Evolutionary conservation across 2,113 vertebrate species (phyloP).

Genomic region (Tauraco erythrolophus): DNA sequence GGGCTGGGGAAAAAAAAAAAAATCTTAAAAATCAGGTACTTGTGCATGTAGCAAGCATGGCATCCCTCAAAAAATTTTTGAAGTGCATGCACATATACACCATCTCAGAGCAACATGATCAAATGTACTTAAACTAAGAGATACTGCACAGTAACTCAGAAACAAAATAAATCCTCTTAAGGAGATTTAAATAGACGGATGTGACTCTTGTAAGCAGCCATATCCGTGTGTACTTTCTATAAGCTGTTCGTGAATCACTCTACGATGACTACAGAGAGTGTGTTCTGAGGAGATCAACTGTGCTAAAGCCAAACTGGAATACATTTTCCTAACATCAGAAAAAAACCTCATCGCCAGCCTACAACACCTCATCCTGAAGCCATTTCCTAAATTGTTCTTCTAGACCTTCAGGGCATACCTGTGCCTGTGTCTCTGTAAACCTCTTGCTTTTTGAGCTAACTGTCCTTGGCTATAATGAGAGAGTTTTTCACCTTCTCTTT

Average conservation of each 20-base stretch:
- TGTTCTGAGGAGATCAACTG: not conserved
- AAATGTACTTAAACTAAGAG: not conserved
- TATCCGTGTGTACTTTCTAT: not conserved
- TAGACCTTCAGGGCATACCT: not conserved
- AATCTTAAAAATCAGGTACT: not conserved
- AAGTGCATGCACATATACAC: not conserved
- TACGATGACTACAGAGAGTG: rapidly evolving
- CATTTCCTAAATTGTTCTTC: not conserved
- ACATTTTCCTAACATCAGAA: not conserved
- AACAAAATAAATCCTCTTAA: not conserved
- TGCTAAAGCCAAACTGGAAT: not conserved
- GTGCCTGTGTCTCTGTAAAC: not conserved
- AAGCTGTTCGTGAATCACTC: not conserved
- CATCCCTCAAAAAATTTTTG: not conserved
- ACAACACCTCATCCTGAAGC: not conserved
- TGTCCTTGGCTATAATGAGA: not conserved
- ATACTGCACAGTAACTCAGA: not conserved
- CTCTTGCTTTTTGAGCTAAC: not conserved
- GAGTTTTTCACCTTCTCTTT: not conserved
- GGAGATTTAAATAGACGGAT: not conserved
- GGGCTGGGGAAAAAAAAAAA: too few species aligned
- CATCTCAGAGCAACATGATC: not conserved
- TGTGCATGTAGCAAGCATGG: not conserved
- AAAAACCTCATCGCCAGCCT: not conserved
- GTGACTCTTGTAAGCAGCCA: not conserved